Evolutionary conservation across 2,113 vertebrate species (phyloP).

Genomic region (Aleadryas rufinucha): DNA sequence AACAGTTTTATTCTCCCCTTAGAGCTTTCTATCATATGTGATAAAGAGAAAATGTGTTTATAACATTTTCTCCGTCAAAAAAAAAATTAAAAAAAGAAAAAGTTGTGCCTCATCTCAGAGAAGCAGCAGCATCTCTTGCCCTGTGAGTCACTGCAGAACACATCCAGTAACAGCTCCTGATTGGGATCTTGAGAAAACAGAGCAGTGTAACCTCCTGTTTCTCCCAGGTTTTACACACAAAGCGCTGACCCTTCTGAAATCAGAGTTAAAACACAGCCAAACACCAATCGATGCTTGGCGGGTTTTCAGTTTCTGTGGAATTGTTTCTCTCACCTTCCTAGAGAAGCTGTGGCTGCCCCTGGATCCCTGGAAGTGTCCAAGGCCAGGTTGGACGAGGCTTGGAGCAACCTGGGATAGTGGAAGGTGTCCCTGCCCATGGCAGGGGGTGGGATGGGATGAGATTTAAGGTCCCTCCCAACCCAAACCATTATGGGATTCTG

Average conservation of each 20-base stretch:
- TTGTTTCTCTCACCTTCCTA: not conserved
- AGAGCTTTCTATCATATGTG: slow-evolving; percentile 28
- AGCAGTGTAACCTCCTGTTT: not conserved
- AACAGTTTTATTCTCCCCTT: slow-evolving; percentile 42
- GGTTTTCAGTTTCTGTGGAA: not conserved
- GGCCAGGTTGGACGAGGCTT: fast-evolving
- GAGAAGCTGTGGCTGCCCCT: not conserved
- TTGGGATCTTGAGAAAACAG: not conserved
- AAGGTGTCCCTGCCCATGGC: not conserved
- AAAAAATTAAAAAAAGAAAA: not conserved
- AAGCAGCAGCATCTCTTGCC: not conserved
- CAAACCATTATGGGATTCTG: not conserved
- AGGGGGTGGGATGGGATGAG: not conserved
- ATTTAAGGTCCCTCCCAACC: not conserved
- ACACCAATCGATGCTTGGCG: not conserved
- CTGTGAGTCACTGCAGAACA: slow-evolving; percentile 30
- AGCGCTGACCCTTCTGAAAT: not conserved
- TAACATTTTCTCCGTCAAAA: not conserved
- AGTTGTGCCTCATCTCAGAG: not conserved
- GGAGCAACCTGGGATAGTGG: fast-evolving
- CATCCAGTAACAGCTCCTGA: not conserved
- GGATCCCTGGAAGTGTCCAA: not conserved
- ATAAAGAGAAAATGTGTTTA: slow-evolving; percentile 55
- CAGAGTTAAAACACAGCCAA: not conserved
- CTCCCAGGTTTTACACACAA: not conserved